Evolutionary conservation across 2,113 vertebrate genomes (phyloP).

Genomic region (Anolis carolinensis): DNA sequence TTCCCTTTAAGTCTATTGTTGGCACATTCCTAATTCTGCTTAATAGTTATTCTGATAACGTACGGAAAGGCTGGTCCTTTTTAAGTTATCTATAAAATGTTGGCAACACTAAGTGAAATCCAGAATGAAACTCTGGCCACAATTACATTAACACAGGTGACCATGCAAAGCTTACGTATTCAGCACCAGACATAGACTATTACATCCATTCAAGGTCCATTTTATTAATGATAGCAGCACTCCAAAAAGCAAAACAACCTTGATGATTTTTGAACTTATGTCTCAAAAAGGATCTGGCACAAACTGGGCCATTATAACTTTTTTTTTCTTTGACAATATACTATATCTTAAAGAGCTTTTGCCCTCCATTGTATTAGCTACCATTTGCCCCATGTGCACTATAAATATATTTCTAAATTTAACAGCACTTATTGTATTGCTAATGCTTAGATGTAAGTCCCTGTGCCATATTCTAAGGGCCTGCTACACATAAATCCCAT

Average conservation of each 20-base stretch:
- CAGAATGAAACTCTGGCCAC: slow-evolving; percentile 11
- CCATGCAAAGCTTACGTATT: background rate
- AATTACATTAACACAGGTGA: slow-evolving; percentile 1
- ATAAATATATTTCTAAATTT: slow-evolving; percentile 4
- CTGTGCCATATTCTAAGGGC: background rate
- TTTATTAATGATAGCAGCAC: background rate
- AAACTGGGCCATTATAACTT: background rate
- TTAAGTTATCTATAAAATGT: slow-evolving; percentile 33
- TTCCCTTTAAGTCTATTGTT: background rate
- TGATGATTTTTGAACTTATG: slow-evolving; percentile 6
- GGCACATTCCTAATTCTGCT: slow-evolving; percentile 9
- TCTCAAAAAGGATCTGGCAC: background rate
- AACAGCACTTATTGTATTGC: background rate
- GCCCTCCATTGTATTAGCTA: background rate
- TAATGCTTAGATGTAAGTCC: background rate
- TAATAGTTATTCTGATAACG: slow-evolving; percentile 14
- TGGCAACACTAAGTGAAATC: slow-evolving; percentile 27
- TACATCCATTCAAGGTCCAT: background rate
- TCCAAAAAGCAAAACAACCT: background rate
- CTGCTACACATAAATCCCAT: slow-evolving; percentile 14
- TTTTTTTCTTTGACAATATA: background rate
- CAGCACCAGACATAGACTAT: background rate
- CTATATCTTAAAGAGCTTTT: slow-evolving; percentile 8
- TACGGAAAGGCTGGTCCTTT: slow-evolving; percentile 18
- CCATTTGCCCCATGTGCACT: background rate